phyloP scores from a whole-genome alignment of 2,888 invertebrate species.

The Nomada lathburiana region DNA sequence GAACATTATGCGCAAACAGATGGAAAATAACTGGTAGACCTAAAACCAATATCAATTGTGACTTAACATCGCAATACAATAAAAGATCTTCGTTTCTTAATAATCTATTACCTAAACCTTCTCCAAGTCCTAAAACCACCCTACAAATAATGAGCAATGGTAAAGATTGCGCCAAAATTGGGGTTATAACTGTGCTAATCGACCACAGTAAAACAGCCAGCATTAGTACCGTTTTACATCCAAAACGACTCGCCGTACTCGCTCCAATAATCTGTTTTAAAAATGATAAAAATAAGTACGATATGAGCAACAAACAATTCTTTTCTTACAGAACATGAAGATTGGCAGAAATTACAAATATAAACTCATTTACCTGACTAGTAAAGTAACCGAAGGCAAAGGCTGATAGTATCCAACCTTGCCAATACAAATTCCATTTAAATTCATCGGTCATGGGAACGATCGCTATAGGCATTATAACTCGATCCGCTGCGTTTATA shows the following conservation, averaged over 20 bases:
- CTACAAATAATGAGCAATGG: constrained; percentile 88
- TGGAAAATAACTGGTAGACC: constrained; percentile 91
- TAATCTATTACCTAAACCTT: constrained; percentile 88
- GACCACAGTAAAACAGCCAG: constrained; percentile 91
- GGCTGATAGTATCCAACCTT: constrained; percentile 91
- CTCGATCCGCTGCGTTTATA: constrained; percentile 91
- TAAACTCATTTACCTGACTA: constrained; percentile 86
- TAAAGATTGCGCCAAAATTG: constrained; percentile 88
- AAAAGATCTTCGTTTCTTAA: neutral
- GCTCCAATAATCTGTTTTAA: constrained; percentile 87
- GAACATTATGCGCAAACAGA: constrained; percentile 90
- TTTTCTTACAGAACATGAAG: neutral
- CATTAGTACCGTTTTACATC: constrained; percentile 89
- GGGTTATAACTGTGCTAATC: constrained; percentile 89
- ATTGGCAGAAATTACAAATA: neutral
- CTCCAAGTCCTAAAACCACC: constrained; percentile 89
- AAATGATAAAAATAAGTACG: constrained; percentile 27
- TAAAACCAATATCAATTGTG: constrained; percentile 77
- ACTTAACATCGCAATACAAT: neutral
- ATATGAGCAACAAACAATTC: neutral
- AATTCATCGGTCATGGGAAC: constrained; percentile 90
- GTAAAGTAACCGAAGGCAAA: constrained; percentile 92
- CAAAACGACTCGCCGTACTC: constrained; percentile 88
- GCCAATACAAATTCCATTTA: constrained; percentile 89
- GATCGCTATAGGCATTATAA: constrained; percentile 92